phyloP scores from a whole-genome alignment of 1,140 invertebrate genomes.

The Drosophila yakuba region DNA sequence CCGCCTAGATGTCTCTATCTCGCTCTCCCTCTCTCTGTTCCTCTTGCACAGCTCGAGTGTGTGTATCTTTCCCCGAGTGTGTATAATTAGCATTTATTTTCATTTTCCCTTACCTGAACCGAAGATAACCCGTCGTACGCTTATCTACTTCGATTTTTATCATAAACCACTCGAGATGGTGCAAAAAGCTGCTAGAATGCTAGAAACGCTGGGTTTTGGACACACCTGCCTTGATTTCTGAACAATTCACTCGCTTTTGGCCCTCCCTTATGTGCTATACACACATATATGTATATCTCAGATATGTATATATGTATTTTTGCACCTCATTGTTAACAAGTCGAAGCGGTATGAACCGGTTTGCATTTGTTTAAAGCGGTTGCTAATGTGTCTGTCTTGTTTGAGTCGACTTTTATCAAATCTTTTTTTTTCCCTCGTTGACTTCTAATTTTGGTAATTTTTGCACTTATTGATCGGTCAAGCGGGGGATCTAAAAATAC shows the following conservation, averaged over 20 bases:
- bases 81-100: slow-evolving; percentile 39
- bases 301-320: slow-evolving; percentile 2
- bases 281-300: not conserved
- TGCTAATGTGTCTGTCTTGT: slow-evolving; percentile 7
- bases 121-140: not conserved
- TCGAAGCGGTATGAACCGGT: slow-evolving; percentile 35
- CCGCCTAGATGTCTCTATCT: not conserved
- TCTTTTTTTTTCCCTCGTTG: not conserved
- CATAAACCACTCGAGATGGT: not conserved
- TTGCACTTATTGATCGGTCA: slow-evolving; percentile 21
- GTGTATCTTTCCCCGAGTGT: slow-evolving; percentile 25
- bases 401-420: slow-evolving; percentile 16
- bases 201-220: slow-evolving; percentile 1
- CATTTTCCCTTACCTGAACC: not conserved
- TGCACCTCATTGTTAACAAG: slow-evolving; percentile 52
- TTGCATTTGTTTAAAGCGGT: slow-evolving; percentile 40
- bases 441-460: slow-evolving; percentile 49
- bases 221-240: slow-evolving; percentile 18
- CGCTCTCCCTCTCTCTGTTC: slow-evolving; percentile 7
- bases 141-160: slow-evolving; percentile 22
- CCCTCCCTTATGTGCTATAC: slow-evolving; percentile 17
- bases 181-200: slow-evolving; percentile 26
- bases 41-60: not conserved
- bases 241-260: slow-evolving; percentile 13
- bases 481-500: slow-evolving; percentile 35